phyloP scores from a whole-genome alignment of 2,113 vertebrate genomes.

The Glaucidium brasilianum region DNA sequence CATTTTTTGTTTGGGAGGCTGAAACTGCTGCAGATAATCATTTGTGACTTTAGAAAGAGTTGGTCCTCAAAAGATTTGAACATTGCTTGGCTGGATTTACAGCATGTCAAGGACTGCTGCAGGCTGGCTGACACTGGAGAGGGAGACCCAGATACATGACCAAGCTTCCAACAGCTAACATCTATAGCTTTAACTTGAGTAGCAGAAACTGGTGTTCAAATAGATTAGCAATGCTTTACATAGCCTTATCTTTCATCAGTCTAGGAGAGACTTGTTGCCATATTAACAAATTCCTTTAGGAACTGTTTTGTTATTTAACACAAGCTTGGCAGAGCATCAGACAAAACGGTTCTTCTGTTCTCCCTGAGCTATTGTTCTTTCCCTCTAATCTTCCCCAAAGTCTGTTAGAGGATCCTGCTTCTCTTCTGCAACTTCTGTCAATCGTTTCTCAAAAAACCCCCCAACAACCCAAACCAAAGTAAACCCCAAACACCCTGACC shows the following conservation, averaged over 20 bases:
- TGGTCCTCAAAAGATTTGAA: not conserved
- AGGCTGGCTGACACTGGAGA: not conserved
- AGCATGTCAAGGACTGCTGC: not conserved
- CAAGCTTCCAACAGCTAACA: not conserved
- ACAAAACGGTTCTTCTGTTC: not conserved
- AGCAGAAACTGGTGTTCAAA: not conserved
- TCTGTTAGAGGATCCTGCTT: not conserved
- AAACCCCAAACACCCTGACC: not conserved
- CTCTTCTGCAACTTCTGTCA: not conserved
- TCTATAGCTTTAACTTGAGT: not conserved
- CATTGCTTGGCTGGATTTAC: not conserved
- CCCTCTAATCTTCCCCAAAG: not conserved
- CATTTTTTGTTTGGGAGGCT: not conserved
- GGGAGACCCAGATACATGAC: not conserved
- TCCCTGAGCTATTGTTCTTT: conserved; percentile 5
- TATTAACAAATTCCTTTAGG: not conserved
- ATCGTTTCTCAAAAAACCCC: not conserved
- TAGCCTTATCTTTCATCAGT: not conserved
- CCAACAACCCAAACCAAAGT: not conserved
- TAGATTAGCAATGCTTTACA: not conserved
- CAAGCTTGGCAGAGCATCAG: conserved; percentile 44
- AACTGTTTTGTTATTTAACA: conserved; percentile 7
- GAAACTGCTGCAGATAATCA: not conserved
- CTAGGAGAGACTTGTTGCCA: not conserved
- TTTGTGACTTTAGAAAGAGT: not conserved